Base-by-base conservation (phyloP, 2,113 vertebrate species). In the Synodontis membranacea region DNA sequence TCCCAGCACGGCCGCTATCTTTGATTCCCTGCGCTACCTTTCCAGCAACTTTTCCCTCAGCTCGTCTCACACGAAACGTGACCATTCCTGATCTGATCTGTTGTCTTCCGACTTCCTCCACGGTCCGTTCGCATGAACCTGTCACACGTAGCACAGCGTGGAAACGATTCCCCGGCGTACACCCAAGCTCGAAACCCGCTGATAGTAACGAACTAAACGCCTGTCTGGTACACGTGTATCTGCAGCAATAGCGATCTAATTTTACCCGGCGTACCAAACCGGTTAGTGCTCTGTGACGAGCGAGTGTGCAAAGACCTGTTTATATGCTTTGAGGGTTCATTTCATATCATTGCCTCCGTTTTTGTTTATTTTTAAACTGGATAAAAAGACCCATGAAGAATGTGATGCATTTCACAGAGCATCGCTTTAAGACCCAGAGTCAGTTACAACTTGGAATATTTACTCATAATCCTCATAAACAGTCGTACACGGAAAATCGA, bases 1-100 rank as follows among this genome's bases (percentile, higher is more conserved):
- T 86, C 74, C 60, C 78, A 46, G 76, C 72, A 52, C 12, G 8
- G 64, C 84, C 54, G 10, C 79, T 46, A 42, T 62, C 86, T 80
- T 56, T 74, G 50, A 82, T 89, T 66, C 10, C 25, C 64, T 72
- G 37, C 60, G 3, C 28, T 28, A 72, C 6, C 25, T 80, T 66
- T 28, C 15, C 39, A 86, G 50, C 37, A 70, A 34, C 37, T 23
- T 48, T n/a, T 31, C 44, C 31, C 8, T 34, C 75, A 10, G 1
- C 75, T 4, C 48, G 10, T 54, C 48, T 52, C 39, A 0, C 46
- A 25, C 6, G 21, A 42, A 12, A 23, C 44, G 34, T 68, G 9
- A 68, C 50, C 17, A 4, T 44, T 44, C 3, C 3, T 19, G 19
- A 52, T 52, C 4, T 52, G 2, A 12, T 50, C 14, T 50, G 12